Base-by-base conservation (phyloP, 2,888 invertebrate species). In the Strigamia transsilvanica region DNA sequence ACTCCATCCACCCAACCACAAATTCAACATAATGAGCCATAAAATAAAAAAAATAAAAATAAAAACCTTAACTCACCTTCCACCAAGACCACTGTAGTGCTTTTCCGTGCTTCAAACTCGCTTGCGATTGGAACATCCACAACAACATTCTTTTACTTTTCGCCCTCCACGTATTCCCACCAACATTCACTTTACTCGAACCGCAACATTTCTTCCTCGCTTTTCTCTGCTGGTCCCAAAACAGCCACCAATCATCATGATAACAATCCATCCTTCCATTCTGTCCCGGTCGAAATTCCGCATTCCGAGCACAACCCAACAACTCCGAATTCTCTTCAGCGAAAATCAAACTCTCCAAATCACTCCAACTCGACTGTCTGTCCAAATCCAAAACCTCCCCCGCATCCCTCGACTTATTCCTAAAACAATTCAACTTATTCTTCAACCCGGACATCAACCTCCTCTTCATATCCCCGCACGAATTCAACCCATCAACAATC, bases 111-210 rank as follows among this genome's bases (percentile, higher is more conserved):
- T 80, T 83, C 82, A 83, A 80, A 82, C 78, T 83, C 38, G 82
- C 83, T 73, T 85, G 84, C 73, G 84, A 84, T 66, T 85, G 84
- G 80, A 86, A 85, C 79, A 86, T 85, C 86, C 86, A 86, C 27
- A 85, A 83, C 32, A 86, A 83, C 86, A 86, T 86, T 82, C 86
- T 82, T 66, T 84, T 84, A n/a, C 85, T 85, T 83, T 85, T 86
- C 80, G 85, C 85, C 34, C 80, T 81, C 83, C 83, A 83, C 21
- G 83, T 83, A 23, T 21, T 80, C 3, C 21, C 6, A 80, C 5
- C 18, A n/a, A 9, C 3, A 41, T 12, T 15, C n/a, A 38, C 10
- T 41, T 32, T n/a, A 18, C 13, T 34, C 15, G 32, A 56, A 18
- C 21, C 46, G 13, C 61, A 34, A 27, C 73, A 79, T 66, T 83